These are phyloP conservation scores for Crypturellus tataupa DNA, from an alignment of 2,797 vertebrate species.

Conservation along the genomic window DNA sequence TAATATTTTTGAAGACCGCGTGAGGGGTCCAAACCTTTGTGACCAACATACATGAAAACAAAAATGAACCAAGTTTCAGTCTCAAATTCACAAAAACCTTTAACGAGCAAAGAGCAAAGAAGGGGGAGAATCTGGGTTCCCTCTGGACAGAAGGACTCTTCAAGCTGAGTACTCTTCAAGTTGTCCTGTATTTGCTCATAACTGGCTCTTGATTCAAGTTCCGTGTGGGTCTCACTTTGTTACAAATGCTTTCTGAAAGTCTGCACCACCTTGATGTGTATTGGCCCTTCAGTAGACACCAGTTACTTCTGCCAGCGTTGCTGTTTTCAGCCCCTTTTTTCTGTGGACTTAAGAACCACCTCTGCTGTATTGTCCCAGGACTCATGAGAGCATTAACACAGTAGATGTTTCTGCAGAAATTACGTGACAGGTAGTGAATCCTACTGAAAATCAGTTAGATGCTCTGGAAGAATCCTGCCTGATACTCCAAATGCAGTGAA, in stretches of 20 bases:
- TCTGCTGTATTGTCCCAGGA: not conserved
- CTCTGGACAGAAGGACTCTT: not conserved
- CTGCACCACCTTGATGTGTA: not conserved
- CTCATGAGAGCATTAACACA: not conserved
- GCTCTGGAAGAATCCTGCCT: not conserved
- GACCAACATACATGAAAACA: not conserved
- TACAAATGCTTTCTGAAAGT: not conserved
- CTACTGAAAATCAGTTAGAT: not conserved
- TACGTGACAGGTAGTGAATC: not conserved
- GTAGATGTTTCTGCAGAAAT: not conserved
- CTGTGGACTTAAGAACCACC: not conserved
- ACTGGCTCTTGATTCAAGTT: not conserved
- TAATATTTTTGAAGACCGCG: not conserved
- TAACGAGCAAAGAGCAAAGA: not conserved
- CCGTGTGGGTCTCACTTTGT: not conserved
- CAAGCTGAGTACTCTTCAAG: not conserved
- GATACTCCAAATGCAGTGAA: not conserved
- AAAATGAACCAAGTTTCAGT: not conserved
- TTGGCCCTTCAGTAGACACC: not conserved
- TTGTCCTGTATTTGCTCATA: not conserved
- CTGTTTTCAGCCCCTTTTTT: slow-evolving; percentile 8
- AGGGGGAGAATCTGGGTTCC: not conserved
- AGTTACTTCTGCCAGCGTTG: not conserved
- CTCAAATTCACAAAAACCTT: rapidly evolving
- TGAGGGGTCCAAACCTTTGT: not conserved